Base-by-base conservation (phyloP, 2,113 vertebrate species). In the Sterna hirundo region DNA sequence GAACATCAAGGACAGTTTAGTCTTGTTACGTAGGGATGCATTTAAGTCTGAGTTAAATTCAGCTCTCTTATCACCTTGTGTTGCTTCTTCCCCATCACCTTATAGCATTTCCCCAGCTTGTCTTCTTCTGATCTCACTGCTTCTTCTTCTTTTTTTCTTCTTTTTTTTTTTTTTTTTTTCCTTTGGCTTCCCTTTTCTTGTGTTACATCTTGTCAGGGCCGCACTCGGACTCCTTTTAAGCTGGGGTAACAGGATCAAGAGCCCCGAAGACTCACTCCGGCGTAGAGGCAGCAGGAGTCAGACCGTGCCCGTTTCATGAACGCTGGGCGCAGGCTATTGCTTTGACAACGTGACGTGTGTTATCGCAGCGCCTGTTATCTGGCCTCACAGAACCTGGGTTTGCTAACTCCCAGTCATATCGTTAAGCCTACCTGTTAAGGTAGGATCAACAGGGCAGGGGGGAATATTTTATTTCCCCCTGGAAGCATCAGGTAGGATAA, bases 271-370 rank as follows among this genome's bases (percentile, higher is more conserved):
- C 47, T 81, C n/a, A 3, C 32, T 36, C 34, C 12, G 47, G 47
- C 2, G 0, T 1, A 15, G 32, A 46, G 27, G 42, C 60, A 46
- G 54, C 2, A 16, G 76, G 51, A 72, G 42, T 5, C 78, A 47
- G 74, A 26, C 44, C 74, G 7, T 0, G 13, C 2, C 1, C 1
- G 1, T 19, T 64, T 17, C 40, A 54, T 2, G 13, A 46, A 32
- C 38, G 57, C 30, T 47, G 75, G n/a, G 47, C 1, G 21, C 38
- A 30, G 42, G 64, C 55, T 71, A 15, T 40, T 23, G 66, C 75
- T 91, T 32, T 65, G 70, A 44, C 61, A 80, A 27, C 11, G 5
- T 5, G 22, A 3, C 1, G 1, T 15, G 76, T n/a, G 66, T 15
- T 87, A 20, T 42, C 25, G 6, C 65, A 61, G 58, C 2, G 2